Base-by-base conservation (phyloP, 2,888 invertebrate species). In the Trilocha varians region DNA sequence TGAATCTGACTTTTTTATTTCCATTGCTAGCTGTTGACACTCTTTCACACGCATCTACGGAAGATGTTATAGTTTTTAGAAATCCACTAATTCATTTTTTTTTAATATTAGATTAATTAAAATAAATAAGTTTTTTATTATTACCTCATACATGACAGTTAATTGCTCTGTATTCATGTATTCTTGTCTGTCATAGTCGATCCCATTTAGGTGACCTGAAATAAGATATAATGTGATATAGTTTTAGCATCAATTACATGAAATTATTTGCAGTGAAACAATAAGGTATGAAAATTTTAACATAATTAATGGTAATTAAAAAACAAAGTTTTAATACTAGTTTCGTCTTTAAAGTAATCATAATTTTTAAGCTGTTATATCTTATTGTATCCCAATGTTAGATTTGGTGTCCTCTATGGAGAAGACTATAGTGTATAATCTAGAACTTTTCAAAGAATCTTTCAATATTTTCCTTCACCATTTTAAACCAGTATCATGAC, bases 111-210 rank as follows among this genome's bases (percentile, higher is more conserved):
- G 33, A 34, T 4, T 17, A 36, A 53, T 52, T n/a, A n/a, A n/a
- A n/a, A n/a, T n/a, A n/a, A n/a, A n/a, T n/a, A n/a, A n/a, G n/a
- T n/a, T n/a, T n/a, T n/a, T n/a, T n/a, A n/a, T n/a, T n/a, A n/a
- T 59, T 58, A 84, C 84, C 69, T 84, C 82, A 68, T 78, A 82
- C 77, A 85, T 70, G 33, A 82, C 68, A 65, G 78, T 79, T 3
- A 84, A 53, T 46, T 82, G 64, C 53, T 83, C 82, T 65, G 64
- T 65, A 47, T 79, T 76, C 72, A 80, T 78, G 36, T 68, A 70
- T 45, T 80, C 80, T 53, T 82, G 80, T 46, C 70, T 53, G 35
- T 79, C 80, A 64, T 68, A 74, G 47, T 74, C 79, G 49, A 76
- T 59, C 9, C 82, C 80, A 64, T 84, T 83, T 25, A 70, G 50